These are phyloP conservation scores for Dasypogon diadema DNA, from an alignment of 2,888 invertebrate genomes.

Conservation along the genomic window DNA sequence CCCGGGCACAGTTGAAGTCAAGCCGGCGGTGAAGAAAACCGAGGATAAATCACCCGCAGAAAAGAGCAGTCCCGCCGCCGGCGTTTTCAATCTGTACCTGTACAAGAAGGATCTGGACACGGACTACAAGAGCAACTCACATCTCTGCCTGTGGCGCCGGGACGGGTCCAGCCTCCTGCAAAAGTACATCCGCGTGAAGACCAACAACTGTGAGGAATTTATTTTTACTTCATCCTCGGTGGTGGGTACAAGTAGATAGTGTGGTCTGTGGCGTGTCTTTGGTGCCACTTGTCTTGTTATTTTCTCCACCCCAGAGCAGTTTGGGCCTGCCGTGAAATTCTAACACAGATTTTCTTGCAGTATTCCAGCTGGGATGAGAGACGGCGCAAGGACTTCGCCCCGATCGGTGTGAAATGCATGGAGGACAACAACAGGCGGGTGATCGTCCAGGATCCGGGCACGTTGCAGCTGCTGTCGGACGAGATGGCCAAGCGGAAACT, in stretches of 20 bases:
- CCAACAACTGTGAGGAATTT: constrained; percentile 62
- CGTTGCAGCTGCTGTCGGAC: constrained; percentile 48
- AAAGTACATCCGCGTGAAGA: constrained; percentile 67
- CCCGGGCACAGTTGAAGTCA: background rate
- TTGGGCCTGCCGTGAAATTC: background rate
- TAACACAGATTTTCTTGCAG: constrained; percentile 59
- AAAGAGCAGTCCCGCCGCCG: background rate
- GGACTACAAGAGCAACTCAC: constrained; percentile 63
- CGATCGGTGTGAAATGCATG: constrained; percentile 64
- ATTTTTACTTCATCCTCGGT: constrained; percentile 68
- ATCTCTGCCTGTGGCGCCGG: constrained; percentile 67
- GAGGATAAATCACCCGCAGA: constrained; percentile 24
- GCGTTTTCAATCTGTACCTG: constrained; percentile 61
- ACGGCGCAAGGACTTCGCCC: constrained; percentile 64
- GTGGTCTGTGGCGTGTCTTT: background rate
- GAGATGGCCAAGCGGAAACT: constrained; percentile 4
- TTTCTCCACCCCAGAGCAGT: background rate
- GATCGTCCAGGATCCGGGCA: constrained; percentile 60
- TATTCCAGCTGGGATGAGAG: constrained; percentile 69
- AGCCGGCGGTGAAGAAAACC: constrained; percentile 2
- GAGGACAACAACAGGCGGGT: constrained; percentile 61
- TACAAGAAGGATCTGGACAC: constrained; percentile 65
- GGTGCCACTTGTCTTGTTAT: background rate
- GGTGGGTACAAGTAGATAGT: constrained; percentile 60
- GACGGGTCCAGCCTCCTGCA: constrained; percentile 67